Percentiles rank a stretch among this genome's conserved stretches.
Evolutionary conservation across 1,140 invertebrate genomes (phyloP).

Genomic region (Pantala flavescens): DNA sequence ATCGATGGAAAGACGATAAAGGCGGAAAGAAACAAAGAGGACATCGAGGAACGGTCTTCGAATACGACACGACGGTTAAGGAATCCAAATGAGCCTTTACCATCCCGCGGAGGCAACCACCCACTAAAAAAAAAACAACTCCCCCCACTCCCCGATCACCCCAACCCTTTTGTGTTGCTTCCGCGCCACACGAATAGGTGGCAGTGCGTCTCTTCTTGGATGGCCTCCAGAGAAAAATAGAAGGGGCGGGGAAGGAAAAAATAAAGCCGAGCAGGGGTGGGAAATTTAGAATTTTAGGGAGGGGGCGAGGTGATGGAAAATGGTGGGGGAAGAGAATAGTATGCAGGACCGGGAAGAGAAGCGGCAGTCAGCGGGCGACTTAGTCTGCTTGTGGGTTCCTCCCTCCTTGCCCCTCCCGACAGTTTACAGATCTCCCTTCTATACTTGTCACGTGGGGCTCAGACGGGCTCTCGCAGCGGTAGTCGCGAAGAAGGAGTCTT

Average conservation of each 20-base stretch:
- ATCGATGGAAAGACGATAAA: background rate
- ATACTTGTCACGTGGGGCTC: too few relatives aligned
- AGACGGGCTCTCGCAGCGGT: too few relatives aligned
- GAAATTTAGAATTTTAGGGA: background rate
- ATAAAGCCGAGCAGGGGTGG: background rate
- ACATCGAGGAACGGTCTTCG: background rate
- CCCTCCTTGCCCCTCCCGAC: background rate
- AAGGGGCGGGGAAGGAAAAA: background rate
- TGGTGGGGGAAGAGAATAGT: background rate
- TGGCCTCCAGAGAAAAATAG: background rate
- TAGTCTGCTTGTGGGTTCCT: background rate
- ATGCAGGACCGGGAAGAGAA: background rate
- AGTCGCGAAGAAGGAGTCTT: background rate
- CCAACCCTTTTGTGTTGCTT: background rate
- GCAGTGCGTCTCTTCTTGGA: background rate
- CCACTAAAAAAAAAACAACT: background rate
- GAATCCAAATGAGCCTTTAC: background rate
- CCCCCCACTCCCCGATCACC: background rate
- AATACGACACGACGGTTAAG: background rate
- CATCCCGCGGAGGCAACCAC: too few relatives aligned
- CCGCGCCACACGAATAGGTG: background rate
- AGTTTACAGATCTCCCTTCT: too few relatives aligned
- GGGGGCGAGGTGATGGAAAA: background rate
- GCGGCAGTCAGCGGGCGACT: background rate
- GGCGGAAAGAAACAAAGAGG: background rate